These are phyloP conservation scores for Zoanthus gigantus DNA, from an alignment of 92 coral and sea anemone genomes.

Conservation along the genomic window DNA sequence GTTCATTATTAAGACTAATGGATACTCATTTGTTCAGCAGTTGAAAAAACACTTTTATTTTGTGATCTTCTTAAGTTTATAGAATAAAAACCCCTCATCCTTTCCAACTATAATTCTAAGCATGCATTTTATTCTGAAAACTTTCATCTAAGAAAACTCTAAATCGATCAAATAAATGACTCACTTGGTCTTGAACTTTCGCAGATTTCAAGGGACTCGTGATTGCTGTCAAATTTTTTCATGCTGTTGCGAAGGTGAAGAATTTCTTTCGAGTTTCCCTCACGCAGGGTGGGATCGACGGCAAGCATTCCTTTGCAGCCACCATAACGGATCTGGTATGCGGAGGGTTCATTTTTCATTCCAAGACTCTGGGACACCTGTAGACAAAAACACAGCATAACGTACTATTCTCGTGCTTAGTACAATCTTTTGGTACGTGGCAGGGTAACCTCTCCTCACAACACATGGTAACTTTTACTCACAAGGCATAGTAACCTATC, in stretches of 20 bases:
- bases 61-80: too few relatives aligned
- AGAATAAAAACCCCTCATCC: too few relatives aligned
- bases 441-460: too few relatives aligned
- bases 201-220: constrained; percentile 84
- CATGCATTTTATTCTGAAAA: too few relatives aligned
- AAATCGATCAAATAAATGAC: not conserved
- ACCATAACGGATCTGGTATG: constrained; percentile 89
- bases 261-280: constrained; percentile 61
- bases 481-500: too few relatives aligned
- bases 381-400: not conserved
- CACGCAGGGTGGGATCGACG: constrained; percentile 77
- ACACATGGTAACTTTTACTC: too few relatives aligned
- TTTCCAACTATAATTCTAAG: too few relatives aligned
- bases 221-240: constrained; percentile 81
- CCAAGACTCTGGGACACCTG: constrained; percentile 86
- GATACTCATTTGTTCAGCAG: too few relatives aligned
- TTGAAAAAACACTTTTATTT: too few relatives aligned
- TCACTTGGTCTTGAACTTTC: constrained; percentile 80
- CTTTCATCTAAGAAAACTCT: not conserved
- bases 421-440: too few relatives aligned
- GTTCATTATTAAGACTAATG: too few relatives aligned
- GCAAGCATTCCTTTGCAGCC: constrained; percentile 97
- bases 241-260: constrained; percentile 86
- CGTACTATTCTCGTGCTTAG: not conserved
- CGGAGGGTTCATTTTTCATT: constrained; percentile 76